Evolutionary conservation across 37 sponge, comb jelly and placozoan genomes (phyloP).

Genomic region (Petrosia ficiformis): DNA sequence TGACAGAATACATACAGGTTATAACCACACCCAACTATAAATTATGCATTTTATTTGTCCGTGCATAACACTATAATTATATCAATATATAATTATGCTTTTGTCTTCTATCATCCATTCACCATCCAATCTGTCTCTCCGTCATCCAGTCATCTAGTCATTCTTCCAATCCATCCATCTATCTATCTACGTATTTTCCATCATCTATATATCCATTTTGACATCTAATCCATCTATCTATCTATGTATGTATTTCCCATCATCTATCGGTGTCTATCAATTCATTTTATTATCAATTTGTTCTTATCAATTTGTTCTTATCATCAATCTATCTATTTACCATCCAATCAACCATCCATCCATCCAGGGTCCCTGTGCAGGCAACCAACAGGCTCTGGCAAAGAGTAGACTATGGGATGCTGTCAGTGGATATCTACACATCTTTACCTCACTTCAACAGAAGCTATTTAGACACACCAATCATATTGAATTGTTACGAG

Average conservation of each 20-base stretch:
- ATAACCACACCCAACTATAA: neutral
- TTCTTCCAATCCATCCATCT: neutral
- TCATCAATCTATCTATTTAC: slow-evolving; percentile 75
- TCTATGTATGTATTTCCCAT: slow-evolving; percentile 72
- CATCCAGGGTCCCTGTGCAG: slow-evolving; percentile 85
- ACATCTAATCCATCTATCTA: slow-evolving; percentile 85
- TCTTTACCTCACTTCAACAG: slow-evolving; percentile 76
- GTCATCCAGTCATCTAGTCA: neutral
- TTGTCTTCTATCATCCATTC: no score
- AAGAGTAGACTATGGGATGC: slow-evolving; percentile 90
- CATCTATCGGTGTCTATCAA: slow-evolving; percentile 70
- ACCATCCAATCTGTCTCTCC: no score
- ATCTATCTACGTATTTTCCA: no score
- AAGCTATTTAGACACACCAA: slow-evolving; percentile 71
- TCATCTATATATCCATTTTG: slow-evolving; percentile 62
- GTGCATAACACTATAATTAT: neutral
- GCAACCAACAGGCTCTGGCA: slow-evolving; percentile 84
- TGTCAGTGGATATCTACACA: slow-evolving; percentile 81
- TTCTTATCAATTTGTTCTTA: slow-evolving; percentile 69
- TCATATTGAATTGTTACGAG: slow-evolving; percentile 83
- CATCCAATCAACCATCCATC: slow-evolving; percentile 75
- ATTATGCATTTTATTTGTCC: neutral
- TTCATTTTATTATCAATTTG: slow-evolving; percentile 70
- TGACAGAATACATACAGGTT: slow-evolving; percentile 93
- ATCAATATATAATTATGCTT: no score